Evolutionary conservation across 2,888 invertebrate species (phyloP).

Genomic region (Mimas tiliae): DNA sequence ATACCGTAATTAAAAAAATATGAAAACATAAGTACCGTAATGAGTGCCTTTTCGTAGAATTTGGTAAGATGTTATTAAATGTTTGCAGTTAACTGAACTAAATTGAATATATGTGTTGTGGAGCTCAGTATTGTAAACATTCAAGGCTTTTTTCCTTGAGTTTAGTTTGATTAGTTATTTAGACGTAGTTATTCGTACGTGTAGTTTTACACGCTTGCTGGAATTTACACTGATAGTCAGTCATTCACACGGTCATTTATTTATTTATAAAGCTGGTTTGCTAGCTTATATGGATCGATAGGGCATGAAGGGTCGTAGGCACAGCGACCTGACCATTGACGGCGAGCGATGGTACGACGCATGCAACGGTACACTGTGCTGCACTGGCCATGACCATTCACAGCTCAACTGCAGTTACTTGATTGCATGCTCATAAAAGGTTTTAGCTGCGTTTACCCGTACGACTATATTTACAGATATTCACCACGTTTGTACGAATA

Average conservation of each 20-base stretch:
- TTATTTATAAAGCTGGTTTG: constrained; percentile 35
- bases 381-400: constrained; percentile 61
- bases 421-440: constrained; percentile 25
- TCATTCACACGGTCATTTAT: constrained; percentile 22
- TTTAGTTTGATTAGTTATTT: constrained; percentile 10
- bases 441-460: constrained; percentile 22
- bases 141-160: neutral
- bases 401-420: constrained; percentile 42
- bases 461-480: neutral
- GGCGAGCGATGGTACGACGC: constrained; percentile 43
- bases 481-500: neutral
- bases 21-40: constrained; percentile 20
- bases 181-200: neutral
- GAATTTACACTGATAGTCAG: constrained; percentile 4
- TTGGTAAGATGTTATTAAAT: constrained; percentile 24
- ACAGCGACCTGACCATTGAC: constrained; percentile 68
- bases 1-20: constrained; percentile 26
- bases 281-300: constrained; percentile 73
- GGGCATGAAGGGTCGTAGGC: constrained; percentile 72
- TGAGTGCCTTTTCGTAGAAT: constrained; percentile 21
- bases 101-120: constrained; percentile 27
- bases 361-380: constrained; percentile 68
- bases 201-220: neutral
- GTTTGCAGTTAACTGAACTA: constrained; percentile 27
- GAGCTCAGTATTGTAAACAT: constrained; percentile 22